Evolutionary conservation across 2,888 invertebrate genomes (phyloP).

Genomic region (Athalia circularis): DNA sequence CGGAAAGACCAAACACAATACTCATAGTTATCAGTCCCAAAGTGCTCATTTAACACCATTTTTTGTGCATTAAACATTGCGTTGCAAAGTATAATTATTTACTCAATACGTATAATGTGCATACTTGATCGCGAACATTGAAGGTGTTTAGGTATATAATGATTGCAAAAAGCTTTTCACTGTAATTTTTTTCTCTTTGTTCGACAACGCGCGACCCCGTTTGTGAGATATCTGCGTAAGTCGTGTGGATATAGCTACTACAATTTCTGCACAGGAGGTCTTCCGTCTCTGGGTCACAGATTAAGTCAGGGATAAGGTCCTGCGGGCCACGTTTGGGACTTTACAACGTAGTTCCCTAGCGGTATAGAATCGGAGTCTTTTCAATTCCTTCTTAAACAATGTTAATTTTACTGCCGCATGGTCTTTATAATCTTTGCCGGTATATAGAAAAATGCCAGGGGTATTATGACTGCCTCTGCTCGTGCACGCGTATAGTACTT

Average conservation of each 20-base stretch:
- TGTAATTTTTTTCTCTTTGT: too few relatives aligned
- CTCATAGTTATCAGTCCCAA: too few relatives aligned
- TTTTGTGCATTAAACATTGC: neutral
- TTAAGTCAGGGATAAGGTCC: conserved; percentile 29
- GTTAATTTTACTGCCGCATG: conserved; percentile 34
- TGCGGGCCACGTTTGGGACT: conserved; percentile 21
- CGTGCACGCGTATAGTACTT: neutral
- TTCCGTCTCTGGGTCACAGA: conserved; percentile 8
- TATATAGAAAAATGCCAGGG: conserved; percentile 4
- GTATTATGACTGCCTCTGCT: conserved; percentile 18
- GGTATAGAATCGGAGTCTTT: conserved; percentile 32
- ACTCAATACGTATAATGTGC: too few relatives aligned
- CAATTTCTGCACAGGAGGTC: neutral
- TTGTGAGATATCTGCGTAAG: neutral
- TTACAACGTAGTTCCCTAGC: conserved; percentile 25
- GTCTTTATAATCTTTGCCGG: conserved; percentile 44
- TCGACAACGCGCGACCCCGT: neutral
- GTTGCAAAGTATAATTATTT: neutral
- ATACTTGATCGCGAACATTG: too few relatives aligned
- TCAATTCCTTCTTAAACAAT: conserved; percentile 44
- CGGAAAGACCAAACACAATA: neutral
- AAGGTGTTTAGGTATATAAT: too few relatives aligned
- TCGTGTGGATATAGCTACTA: neutral
- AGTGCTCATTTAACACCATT: neutral
- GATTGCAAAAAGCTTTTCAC: too few relatives aligned